Conservation (phyloP, 1,140 invertebrate genomes). For the Pseudomyrmex pallidus region DNA sequence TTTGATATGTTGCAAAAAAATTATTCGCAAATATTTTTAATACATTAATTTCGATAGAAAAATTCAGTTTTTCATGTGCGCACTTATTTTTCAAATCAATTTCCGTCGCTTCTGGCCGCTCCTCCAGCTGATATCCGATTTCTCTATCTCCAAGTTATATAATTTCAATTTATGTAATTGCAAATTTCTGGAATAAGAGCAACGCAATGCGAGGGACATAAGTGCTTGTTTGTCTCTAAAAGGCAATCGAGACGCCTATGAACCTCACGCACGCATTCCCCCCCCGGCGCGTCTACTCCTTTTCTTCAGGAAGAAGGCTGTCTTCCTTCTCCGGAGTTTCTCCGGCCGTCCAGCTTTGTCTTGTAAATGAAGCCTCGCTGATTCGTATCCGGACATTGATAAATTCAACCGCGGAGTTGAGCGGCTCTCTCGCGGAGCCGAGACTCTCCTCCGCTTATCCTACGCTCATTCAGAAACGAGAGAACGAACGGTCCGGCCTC, state of each 20-base stretch:
- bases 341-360: conserved; percentile 82
- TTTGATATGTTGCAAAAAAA: neutral
- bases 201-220: neutral
- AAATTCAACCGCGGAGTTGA: conserved; percentile 80
- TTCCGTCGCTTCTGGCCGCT: too few species aligned
- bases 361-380: conserved; percentile 85
- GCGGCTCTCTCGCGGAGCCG: conserved; percentile 63
- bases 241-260: conserved; percentile 67
- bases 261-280: conserved; percentile 47
- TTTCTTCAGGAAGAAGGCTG: neutral
- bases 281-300: conserved; percentile 53
- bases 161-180: neutral
- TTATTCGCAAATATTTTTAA: conserved; percentile 2
- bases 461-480: conserved; percentile 68
- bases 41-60: neutral
- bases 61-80: neutral
- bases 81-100: neutral
- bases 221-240: neutral
- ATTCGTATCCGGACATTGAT: conserved; percentile 85
- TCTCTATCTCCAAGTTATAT: neutral
- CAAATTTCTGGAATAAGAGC: neutral
- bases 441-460: conserved; percentile 65
- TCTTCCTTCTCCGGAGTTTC: conserved; percentile 50
- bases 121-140: neutral
- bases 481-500: conserved; percentile 73